Evolutionary conservation across 2,888 invertebrate genomes (phyloP), one percentile per base, ranked within the genome.

Genomic region (Xylocampa areola): DNA sequence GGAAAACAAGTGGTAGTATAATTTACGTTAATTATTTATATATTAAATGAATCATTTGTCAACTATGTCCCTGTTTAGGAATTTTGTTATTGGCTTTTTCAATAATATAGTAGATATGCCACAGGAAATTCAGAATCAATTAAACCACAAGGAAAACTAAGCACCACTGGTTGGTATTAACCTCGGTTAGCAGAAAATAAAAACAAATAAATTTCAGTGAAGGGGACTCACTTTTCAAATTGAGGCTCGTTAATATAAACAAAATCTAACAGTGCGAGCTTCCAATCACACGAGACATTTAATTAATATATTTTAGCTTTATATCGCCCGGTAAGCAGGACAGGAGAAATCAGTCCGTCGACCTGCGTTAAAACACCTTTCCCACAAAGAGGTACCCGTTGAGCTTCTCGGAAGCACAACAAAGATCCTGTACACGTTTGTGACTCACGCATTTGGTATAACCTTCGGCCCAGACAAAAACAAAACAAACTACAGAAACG

Each of bases 341-440:
- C 87, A 85, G 86, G 86, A 88, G 88, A 90, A 90, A 89, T 88
- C 88, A 81, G 90, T 84, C 86, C 89, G 80, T 83, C 87, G 91
- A 89, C 90, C 89, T 85, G 89, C 84, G 87, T 90, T 88, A 81
- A 87, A 88, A 88, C 85, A 82, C 86, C 87, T 89, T 92, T 90
- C 87, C 88, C 91, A 92, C 91, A 90, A 90, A 89, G 88, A 87
- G 79, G 81, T 81, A 82, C 78, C 86, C 84, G 85, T 78, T 79
- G 85, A 81, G 86, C 82, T 94, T 94, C 93, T 89, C 83, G 84
- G 93, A 94, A 94, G 85, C 85, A 86, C 83, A 92, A 94, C 93
- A 93, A 94, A 93, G 94, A 91, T 94, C 91, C 91, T 89, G 87
- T 85, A 81, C 87, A 77, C 75, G 84, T 85, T 82, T 81, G 86